These are phyloP conservation scores for Pocillopora damicornis DNA, from an alignment of 64 coral and sea anemone genomes.

Conservation along the genomic window DNA sequence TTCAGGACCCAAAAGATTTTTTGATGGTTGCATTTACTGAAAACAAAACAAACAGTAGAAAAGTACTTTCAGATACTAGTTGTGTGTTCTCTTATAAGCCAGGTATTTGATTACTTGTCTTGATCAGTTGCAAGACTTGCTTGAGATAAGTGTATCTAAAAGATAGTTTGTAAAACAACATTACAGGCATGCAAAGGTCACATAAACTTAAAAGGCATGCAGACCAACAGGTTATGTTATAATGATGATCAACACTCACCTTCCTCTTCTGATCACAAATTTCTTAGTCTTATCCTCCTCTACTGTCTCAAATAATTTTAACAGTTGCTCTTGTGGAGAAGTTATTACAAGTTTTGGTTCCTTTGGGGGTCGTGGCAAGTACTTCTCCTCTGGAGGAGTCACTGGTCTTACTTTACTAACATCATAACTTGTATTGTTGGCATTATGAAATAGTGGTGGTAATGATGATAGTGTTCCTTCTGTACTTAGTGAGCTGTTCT, in stretches of 20 bases:
- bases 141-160: no score
- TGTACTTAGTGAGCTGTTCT: slow-evolving; percentile 80
- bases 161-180: no score
- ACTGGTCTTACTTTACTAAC: slow-evolving; percentile 78
- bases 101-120: no score
- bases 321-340: slow-evolving; percentile 81
- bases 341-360: slow-evolving; percentile 70
- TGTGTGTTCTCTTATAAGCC: no score
- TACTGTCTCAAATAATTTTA: slow-evolving; percentile 93
- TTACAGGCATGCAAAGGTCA: no score
- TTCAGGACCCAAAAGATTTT: no score
- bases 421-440: slow-evolving; percentile 90
- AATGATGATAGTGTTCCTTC: slow-evolving; percentile 71
- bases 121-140: no score
- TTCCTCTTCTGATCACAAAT: slow-evolving; percentile 92
- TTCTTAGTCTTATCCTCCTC: slow-evolving; percentile 89
- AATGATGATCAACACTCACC: slow-evolving; percentile 40
- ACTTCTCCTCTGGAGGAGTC: slow-evolving; percentile 86
- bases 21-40: no score
- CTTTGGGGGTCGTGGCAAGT: slow-evolving; percentile 65
- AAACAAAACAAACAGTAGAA: no score
- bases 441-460: slow-evolving; percentile 89
- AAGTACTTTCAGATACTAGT: no score
- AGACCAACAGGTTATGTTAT: no score
- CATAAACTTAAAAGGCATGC: no score